phyloP scores from a whole-genome alignment of 2,888 invertebrate genomes.

The Drosophila gaucha region DNA sequence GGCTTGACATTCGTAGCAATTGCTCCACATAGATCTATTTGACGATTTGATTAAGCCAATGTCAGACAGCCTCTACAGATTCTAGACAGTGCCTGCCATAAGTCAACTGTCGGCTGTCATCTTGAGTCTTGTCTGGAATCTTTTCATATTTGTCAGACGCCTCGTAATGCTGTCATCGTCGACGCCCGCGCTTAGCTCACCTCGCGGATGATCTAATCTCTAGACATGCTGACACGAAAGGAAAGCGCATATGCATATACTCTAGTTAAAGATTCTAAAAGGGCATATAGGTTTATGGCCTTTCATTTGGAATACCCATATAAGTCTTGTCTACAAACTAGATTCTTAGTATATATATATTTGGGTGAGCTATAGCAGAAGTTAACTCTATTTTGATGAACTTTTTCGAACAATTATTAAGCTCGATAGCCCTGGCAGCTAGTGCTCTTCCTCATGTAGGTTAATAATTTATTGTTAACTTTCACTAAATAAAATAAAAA shows the following conservation, averaged over 20 bases:
- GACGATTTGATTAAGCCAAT: conserved; percentile 14
- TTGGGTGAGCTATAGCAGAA: too few species aligned
- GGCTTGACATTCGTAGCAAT: not conserved
- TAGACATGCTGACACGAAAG: conserved; percentile 27
- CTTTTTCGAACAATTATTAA: too few species aligned
- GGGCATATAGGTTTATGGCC: too few species aligned
- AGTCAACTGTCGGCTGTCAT: conserved; percentile 16
- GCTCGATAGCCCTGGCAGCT: too few species aligned
- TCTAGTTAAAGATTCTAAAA: not conserved
- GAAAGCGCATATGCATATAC: conserved; percentile 31
- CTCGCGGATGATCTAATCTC: conserved; percentile 62
- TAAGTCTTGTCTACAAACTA: too few species aligned
- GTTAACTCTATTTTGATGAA: too few species aligned
- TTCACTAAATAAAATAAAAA: too few species aligned
- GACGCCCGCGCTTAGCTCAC: conserved; percentile 67
- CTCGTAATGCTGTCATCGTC: conserved; percentile 34
- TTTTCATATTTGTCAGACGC: conserved; percentile 37
- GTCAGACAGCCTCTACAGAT: conserved; percentile 7
- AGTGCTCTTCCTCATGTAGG: too few species aligned
- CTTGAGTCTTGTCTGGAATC: conserved; percentile 21
- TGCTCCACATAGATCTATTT: conserved; percentile 14
- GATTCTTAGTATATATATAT: too few species aligned
- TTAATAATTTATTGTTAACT: too few species aligned
- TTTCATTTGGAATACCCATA: too few species aligned
- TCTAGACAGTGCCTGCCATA: conserved; percentile 4